These are phyloP conservation scores for Tetragnatha montana DNA, from an alignment of 2,888 invertebrate species.

Conservation along the genomic window DNA sequence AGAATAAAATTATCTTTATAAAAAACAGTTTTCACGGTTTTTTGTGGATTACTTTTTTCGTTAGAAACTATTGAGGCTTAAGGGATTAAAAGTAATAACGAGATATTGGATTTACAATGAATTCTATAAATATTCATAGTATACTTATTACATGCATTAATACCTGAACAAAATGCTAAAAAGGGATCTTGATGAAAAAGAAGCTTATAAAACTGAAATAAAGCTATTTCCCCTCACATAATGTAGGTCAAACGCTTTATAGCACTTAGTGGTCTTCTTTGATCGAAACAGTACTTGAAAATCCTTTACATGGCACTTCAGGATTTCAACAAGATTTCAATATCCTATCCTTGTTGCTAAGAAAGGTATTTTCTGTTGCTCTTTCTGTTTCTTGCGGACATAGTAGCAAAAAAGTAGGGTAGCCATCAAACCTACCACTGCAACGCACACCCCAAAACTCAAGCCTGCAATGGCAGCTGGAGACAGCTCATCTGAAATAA, in stretches of 20 bases:
- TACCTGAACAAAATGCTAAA: too few relatives aligned
- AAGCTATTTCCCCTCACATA: not conserved
- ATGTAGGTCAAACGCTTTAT: not conserved
- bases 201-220: not conserved
- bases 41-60: too few relatives aligned
- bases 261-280: not conserved
- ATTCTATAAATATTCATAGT: too few relatives aligned
- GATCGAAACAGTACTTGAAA: not conserved
- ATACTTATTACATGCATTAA: too few relatives aligned
- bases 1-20: too few relatives aligned
- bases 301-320: not conserved
- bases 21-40: too few relatives aligned
- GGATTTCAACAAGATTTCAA: not conserved
- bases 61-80: too few relatives aligned
- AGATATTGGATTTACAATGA: too few relatives aligned
- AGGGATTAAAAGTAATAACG: too few relatives aligned
- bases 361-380: slow-evolving; percentile 16
- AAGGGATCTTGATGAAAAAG: too few relatives aligned
- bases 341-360: slow-evolving; percentile 13
- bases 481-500: slow-evolving; percentile 69
- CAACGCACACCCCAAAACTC: slow-evolving; percentile 56
- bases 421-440: slow-evolving; percentile 41
- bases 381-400: slow-evolving; percentile 53
- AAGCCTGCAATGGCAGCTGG: slow-evolving; percentile 69
- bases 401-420: slow-evolving; percentile 70